Evolutionary conservation across 2,113 vertebrate species (phyloP), one percentile per base, ranked within the genome.

Genomic region (Chionomys nivalis): DNA sequence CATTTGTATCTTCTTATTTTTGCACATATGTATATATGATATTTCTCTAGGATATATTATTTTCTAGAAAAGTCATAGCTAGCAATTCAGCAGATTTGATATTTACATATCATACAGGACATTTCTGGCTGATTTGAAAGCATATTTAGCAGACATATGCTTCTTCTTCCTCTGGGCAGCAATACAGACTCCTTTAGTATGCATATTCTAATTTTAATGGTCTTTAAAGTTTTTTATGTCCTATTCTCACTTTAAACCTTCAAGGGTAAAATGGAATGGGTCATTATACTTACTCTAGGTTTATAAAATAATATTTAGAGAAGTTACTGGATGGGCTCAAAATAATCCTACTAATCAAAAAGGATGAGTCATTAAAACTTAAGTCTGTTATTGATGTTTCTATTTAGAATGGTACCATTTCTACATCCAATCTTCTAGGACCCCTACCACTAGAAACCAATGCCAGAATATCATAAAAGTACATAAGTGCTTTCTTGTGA

Each of bases 181-280:
- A 91, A 39, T 58, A 39, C 4, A 95, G 52, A 75, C 3, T 87
- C 1, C 78, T 85, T 90, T 83, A 49, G 85, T 89, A 70, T 81
- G 89, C 23, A 39, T 79, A 47, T 52, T 94, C 94, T 72, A 49
- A 65, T 89, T 94, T 93, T 94, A 36, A 90, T 52, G 79, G 17
- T 55, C 94, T 75, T 87, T 93, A 94, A 70, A 78, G 13, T 72
- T 93, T 39, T 89, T 91, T 83, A 75, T 90, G 14, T n/a, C 26
- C 36, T 79, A 72, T 86, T 95, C 16, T 96, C 63, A 93, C 3
- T 81, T 87, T 93, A 93, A 78, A 36, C 14, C 78, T 88, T 11
- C 36, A 23, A 83, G 10, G 5, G 14, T 87, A 47, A 81, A 42
- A 93, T 9, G 65, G 12, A 73, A 76, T 89, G 47, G 33, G 72